These are phyloP conservation scores for Aproaerema taeniolella DNA, from an alignment of 2,888 invertebrate genomes.

Conservation along the genomic window DNA sequence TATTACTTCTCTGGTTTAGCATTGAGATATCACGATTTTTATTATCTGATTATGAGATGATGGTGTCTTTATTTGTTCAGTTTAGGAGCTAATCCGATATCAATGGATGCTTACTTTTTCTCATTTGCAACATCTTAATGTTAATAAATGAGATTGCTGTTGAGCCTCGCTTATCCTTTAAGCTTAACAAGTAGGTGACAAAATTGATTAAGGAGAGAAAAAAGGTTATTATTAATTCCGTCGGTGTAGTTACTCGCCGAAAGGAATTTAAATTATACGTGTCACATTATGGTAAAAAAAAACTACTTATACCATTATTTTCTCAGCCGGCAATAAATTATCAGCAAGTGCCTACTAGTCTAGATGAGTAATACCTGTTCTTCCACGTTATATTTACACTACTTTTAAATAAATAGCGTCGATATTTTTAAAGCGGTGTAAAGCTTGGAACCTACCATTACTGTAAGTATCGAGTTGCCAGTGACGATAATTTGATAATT, in stretches of 20 bases:
- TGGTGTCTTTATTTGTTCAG: slow-evolving; percentile 4
- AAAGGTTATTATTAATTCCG: slow-evolving; percentile 22
- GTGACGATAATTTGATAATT: slow-evolving; percentile 67
- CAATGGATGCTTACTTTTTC: too few relatives aligned
- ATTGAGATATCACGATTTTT: slow-evolving; percentile 11
- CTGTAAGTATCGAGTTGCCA: slow-evolving; percentile 50
- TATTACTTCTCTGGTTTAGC: too few relatives aligned
- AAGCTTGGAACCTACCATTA: slow-evolving; percentile 54
- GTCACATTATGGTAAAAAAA: slow-evolving; percentile 31
- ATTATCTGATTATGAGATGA: slow-evolving; percentile 3
- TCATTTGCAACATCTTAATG: too few relatives aligned
- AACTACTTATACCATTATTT: slow-evolving; percentile 34
- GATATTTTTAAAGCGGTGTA: slow-evolving; percentile 53
- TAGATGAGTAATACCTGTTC: slow-evolving; percentile 50
- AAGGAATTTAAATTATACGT: slow-evolving; percentile 36
- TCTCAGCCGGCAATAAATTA: slow-evolving; percentile 37
- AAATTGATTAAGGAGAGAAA: slow-evolving; percentile 6
- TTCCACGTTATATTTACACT: slow-evolving; percentile 53
- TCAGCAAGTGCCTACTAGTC: slow-evolving; percentile 27
- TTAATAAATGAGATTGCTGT: too few relatives aligned
- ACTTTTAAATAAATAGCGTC: slow-evolving; percentile 49
- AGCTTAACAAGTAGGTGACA: slow-evolving; percentile 3
- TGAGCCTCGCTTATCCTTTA: not conserved
- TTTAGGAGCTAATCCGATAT: slow-evolving; percentile 6
- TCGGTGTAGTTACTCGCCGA: slow-evolving; percentile 36